Conservation (phyloP, 2,888 invertebrate species). For the Leucoptera coffeella region DNA sequence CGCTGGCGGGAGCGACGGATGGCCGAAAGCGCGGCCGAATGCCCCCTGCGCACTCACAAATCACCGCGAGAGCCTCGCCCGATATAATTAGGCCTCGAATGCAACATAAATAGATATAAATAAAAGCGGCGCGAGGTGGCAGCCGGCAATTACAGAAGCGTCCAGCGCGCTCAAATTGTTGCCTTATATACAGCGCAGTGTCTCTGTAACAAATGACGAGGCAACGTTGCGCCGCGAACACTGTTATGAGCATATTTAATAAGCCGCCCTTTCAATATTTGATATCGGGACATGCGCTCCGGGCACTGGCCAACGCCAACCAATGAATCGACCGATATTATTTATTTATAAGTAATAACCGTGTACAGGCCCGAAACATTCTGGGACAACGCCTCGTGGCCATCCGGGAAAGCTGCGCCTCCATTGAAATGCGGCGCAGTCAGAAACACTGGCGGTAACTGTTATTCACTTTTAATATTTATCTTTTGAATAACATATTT, state of each 20-base stretch:
- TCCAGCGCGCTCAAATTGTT: conserved; percentile 33
- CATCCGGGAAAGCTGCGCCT: too few relatives aligned
- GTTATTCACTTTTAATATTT: too few relatives aligned
- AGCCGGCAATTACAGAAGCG: conserved; percentile 37
- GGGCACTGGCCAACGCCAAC: too few relatives aligned
- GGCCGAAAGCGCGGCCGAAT: conserved; percentile 21
- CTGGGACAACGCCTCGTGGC: too few relatives aligned
- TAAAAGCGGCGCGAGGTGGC: conserved; percentile 41
- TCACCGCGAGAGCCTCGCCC: conserved; percentile 26
- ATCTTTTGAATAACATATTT: too few relatives aligned
- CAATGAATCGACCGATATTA: too few relatives aligned
- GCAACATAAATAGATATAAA: conserved; percentile 48
- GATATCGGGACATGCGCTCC: conserved; percentile 26
- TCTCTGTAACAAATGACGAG: conserved; percentile 43
- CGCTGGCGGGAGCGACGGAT: conserved; percentile 23
- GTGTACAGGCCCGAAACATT: too few relatives aligned
- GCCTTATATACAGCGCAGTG: conserved; percentile 22
- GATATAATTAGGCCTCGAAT: conserved; percentile 42
- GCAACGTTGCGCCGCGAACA: conserved; percentile 21
- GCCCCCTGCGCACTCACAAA: conserved; percentile 22
- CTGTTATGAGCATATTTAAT: conserved; percentile 32
- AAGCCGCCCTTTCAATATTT: conserved; percentile 28
- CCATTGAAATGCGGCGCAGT: too few relatives aligned
- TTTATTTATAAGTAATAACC: too few relatives aligned
- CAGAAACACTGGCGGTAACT: too few relatives aligned